Evolutionary conservation across 2,888 invertebrate species (phyloP).

Genomic region (Myathropa florea): DNA sequence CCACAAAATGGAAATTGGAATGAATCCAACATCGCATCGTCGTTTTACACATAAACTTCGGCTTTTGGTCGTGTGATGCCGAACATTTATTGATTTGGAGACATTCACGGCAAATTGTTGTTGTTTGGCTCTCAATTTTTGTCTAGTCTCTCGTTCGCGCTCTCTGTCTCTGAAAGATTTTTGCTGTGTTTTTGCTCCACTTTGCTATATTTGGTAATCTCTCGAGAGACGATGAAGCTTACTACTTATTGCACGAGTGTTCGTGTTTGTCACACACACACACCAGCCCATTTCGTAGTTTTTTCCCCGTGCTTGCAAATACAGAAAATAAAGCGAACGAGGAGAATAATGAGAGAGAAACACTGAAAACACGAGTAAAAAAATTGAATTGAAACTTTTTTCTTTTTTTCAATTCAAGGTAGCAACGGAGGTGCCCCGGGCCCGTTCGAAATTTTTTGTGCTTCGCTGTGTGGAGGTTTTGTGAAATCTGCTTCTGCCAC

Average conservation of each 20-base stretch:
- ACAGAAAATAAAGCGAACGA: constrained; percentile 22
- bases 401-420: constrained; percentile 32
- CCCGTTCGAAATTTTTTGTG: constrained; percentile 32
- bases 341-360: constrained; percentile 26
- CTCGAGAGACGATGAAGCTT: neutral
- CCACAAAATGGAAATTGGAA: constrained; percentile 42
- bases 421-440: constrained; percentile 34
- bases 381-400: neutral
- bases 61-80: neutral
- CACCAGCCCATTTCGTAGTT: neutral
- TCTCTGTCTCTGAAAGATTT: neutral
- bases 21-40: constrained; percentile 5
- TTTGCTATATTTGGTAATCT: constrained; percentile 55
- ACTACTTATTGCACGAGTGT: constrained; percentile 6
- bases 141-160: constrained; percentile 2
- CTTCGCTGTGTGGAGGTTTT: constrained; percentile 14
- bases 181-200: constrained; percentile 41
- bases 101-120: constrained; percentile 35
- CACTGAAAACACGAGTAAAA: neutral
- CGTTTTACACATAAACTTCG: constrained; percentile 9
- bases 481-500: constrained; percentile 28
- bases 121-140: constrained; percentile 24
- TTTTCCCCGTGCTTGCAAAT: constrained; percentile 5
- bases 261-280: neutral
- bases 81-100: constrained; percentile 63